Conservation (phyloP, 2,113 vertebrate genomes). For the Isurus oxyrinchus region DNA sequence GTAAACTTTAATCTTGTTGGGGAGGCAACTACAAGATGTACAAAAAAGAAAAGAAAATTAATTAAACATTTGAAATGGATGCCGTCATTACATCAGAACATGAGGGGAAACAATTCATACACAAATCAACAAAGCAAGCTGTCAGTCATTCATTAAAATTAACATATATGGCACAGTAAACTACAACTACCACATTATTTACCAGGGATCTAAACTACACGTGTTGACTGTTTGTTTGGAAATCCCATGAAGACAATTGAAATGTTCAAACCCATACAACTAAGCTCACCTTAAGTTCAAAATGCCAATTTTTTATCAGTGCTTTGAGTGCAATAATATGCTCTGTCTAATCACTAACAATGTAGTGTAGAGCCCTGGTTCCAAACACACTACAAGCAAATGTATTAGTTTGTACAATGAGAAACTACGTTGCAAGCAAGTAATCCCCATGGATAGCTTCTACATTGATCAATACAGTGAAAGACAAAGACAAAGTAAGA, state of each 20-base stretch:
- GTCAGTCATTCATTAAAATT: background rate
- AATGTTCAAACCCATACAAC: background rate
- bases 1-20: constrained; percentile 35
- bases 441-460: background rate
- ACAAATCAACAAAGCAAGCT: background rate
- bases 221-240: background rate
- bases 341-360: background rate
- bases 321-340: background rate
- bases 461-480: background rate
- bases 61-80: constrained; percentile 7
- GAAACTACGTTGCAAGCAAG: background rate
- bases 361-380: background rate
- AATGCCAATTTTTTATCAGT: background rate
- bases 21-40: constrained; percentile 23
- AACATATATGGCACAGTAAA: background rate
- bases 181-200: background rate
- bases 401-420: background rate
- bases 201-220: constrained; percentile 27
- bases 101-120: background rate
- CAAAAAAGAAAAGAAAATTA: constrained; percentile 12
- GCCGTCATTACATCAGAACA: background rate
- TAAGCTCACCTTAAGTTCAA: background rate
- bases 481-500: background rate
- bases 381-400: background rate
- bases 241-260: background rate